Conservation (phyloP, 2,113 vertebrate species). For the Falcunculus frontatus region DNA sequence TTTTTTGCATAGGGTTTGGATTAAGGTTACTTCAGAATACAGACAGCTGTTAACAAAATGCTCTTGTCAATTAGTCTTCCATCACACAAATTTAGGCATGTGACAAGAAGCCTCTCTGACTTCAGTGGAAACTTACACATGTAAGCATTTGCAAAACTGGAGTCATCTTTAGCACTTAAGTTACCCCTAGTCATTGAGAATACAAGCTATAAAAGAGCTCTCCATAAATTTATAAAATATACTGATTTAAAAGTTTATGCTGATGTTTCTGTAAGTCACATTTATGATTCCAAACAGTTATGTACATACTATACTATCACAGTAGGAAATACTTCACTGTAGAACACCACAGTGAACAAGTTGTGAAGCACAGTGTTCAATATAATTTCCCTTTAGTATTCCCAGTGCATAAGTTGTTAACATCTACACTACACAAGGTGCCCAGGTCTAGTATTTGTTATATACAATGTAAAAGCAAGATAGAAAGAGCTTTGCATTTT, state of each 20-base stretch:
- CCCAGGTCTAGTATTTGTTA: conserved; percentile 45
- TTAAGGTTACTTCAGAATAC: conserved; percentile 52
- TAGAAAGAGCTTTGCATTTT: conserved; percentile 41
- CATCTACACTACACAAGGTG: conserved; percentile 10
- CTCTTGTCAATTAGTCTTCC: not conserved
- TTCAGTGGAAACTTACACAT: conserved; percentile 7
- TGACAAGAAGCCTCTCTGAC: not conserved
- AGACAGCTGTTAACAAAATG: conserved; percentile 57
- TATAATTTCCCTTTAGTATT: conserved; percentile 59
- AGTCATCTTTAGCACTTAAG: conserved; percentile 43
- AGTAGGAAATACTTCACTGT: conserved; percentile 63
- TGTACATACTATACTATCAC: conserved; percentile 66
- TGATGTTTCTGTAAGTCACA: conserved; percentile 64
- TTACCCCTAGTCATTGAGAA: conserved; percentile 46
- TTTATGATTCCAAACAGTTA: conserved; percentile 63
- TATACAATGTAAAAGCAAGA: conserved; percentile 49
- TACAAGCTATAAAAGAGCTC: conserved; percentile 68
- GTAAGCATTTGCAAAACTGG: conserved; percentile 21
- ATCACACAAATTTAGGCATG: conserved; percentile 15
- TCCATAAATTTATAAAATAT: conserved; percentile 71
- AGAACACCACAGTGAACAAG: conserved; percentile 67
- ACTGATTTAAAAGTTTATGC: conserved; percentile 66
- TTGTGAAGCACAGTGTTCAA: conserved; percentile 73
- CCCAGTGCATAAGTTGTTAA: conserved; percentile 51
- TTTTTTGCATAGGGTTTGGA: conserved; percentile 75